These are phyloP conservation scores for Calephelis nemesis DNA, from an alignment of 1,140 invertebrate species.

Conservation along the genomic window DNA sequence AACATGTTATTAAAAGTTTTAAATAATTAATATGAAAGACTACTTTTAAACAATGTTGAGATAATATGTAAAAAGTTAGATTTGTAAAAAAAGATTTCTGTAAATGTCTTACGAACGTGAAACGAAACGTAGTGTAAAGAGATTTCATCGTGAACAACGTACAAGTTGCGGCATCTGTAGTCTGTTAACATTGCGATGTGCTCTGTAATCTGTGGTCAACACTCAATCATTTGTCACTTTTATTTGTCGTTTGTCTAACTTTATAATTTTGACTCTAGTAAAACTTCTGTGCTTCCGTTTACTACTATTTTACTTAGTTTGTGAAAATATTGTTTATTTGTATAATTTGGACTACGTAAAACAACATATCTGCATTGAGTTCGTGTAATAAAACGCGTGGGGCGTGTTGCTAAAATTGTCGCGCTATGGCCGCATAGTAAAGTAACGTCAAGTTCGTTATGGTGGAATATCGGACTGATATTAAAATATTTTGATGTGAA, in stretches of 20 bases:
- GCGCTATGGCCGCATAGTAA: constrained; percentile 60
- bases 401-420: constrained; percentile 58
- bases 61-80: too few relatives aligned
- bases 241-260: constrained; percentile 25
- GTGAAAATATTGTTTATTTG: constrained; percentile 28
- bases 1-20: too few relatives aligned
- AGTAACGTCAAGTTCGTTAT: constrained; percentile 61
- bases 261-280: constrained; percentile 14
- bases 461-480: constrained; percentile 53
- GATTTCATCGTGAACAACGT: constrained; percentile 13
- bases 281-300: constrained; percentile 24
- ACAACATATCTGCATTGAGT: constrained; percentile 8
- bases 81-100: too few relatives aligned
- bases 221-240: constrained; percentile 24
- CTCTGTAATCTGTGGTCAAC: constrained; percentile 15
- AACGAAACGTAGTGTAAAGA: background rate
- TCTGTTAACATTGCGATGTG: background rate
- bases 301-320: constrained; percentile 26
- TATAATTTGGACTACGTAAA: constrained; percentile 1
- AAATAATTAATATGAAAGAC: too few relatives aligned
- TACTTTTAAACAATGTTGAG: too few relatives aligned
- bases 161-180: constrained; percentile 8
- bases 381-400: constrained; percentile 46
- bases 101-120: background rate
- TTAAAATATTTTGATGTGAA: constrained; percentile 48